Conservation (phyloP, 2,113 vertebrate species). For the Tachuris rubrigastra region DNA sequence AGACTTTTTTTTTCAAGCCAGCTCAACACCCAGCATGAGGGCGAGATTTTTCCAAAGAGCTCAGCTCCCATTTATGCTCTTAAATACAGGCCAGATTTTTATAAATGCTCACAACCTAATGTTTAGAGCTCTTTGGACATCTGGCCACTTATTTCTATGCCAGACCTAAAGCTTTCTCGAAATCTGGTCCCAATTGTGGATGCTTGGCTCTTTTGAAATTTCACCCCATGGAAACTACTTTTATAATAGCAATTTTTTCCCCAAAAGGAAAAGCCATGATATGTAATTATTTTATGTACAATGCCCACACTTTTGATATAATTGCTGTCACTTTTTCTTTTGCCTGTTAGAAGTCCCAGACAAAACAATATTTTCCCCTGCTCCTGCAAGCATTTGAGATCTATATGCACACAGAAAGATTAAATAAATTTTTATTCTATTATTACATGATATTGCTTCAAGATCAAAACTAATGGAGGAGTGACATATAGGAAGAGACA, state of each 20-base stretch:
- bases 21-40: constrained; percentile 3
- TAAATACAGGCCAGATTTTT: constrained; percentile 56
- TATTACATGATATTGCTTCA: neutral
- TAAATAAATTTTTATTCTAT: neutral
- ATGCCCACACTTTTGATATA: constrained; percentile 2
- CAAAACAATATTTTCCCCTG: neutral
- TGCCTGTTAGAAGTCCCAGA: neutral
- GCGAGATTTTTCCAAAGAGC: constrained; percentile 25
- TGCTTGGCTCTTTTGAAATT: constrained; percentile 6
- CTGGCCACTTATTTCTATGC: constrained; percentile 45
- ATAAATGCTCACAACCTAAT: constrained; percentile 22
- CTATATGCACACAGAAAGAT: neutral
- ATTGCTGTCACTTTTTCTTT: constrained; percentile 46
- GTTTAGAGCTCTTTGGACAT: constrained; percentile 48
- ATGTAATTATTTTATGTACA: constrained; percentile 17
- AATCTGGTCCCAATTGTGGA: constrained; percentile 42
- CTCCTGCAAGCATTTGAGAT: neutral
- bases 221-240: constrained; percentile 18
- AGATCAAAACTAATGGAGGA: neutral
- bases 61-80: neutral
- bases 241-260: neutral
- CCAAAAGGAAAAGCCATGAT: neutral
- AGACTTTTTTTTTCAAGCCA: neutral
- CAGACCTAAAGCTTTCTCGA: constrained; percentile 40
- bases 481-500: neutral